Conservation (phyloP, 2,797 vertebrate genomes). For the Todus mexicanus region DNA sequence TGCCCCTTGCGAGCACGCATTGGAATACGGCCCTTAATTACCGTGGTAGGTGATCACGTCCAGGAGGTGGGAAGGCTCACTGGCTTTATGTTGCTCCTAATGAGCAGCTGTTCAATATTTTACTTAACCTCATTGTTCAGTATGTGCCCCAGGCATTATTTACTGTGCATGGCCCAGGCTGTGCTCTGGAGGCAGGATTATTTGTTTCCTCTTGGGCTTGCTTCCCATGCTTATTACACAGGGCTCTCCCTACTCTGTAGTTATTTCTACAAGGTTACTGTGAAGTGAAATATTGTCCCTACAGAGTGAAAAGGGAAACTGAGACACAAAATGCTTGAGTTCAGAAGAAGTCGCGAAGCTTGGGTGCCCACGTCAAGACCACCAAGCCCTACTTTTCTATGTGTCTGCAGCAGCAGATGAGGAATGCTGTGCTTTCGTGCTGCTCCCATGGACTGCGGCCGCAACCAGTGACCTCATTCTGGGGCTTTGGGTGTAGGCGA, state of each 20-base stretch:
- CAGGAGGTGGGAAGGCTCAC: not conserved
- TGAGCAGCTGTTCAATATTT: constrained; percentile 35
- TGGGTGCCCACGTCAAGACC: not conserved
- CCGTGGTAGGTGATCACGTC: accelerated
- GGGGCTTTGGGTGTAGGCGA: not conserved
- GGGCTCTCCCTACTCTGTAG: not conserved
- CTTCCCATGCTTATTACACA: not conserved
- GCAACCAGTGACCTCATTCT: not conserved
- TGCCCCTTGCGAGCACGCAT: not conserved
- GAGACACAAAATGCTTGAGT: not conserved
- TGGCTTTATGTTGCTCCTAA: constrained; percentile 1
- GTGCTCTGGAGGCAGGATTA: not conserved
- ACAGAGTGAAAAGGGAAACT: not conserved
- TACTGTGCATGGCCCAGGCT: not conserved
- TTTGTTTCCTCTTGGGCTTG: constrained; percentile 9
- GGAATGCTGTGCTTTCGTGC: not conserved
- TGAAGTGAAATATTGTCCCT: not conserved
- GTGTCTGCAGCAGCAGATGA: not conserved
- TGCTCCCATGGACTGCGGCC: not conserved
- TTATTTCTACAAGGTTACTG: not conserved
- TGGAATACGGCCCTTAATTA: not conserved
- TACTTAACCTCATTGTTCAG: constrained; percentile 11
- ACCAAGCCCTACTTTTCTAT: not conserved
- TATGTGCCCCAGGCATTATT: not conserved
- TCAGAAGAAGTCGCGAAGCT: accelerated